Percentiles rank a stretch among this genome's conserved stretches.
These are phyloP conservation scores for Oreochromis mossambicus DNA, from an alignment of 2,797 vertebrate species.

Conservation along the genomic window DNA sequence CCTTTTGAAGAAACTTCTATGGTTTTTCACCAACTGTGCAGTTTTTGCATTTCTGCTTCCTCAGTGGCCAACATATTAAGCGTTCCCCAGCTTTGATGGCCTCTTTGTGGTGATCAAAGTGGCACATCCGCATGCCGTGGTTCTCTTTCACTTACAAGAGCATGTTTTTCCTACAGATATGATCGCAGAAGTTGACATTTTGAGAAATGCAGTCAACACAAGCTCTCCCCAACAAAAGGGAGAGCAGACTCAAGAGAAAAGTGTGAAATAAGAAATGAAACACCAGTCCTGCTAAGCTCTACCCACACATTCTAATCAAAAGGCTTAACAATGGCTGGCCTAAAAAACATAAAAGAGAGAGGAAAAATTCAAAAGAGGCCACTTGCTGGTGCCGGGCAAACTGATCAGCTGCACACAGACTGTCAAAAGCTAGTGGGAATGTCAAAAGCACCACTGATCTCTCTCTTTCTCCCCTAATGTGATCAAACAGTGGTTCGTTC, in stretches of 20 bases:
- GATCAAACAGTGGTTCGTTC: conserved; percentile 71
- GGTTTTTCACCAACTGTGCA: neutral
- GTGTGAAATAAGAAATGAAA: conserved; percentile 55
- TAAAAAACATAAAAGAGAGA: conserved; percentile 24
- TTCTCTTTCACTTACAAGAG: neutral
- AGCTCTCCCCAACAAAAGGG: neutral
- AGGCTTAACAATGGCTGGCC: conserved; percentile 38
- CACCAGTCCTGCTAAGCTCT: conserved; percentile 41
- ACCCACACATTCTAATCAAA: conserved; percentile 56
- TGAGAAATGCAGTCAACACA: conserved; percentile 13
- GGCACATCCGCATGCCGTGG: neutral
- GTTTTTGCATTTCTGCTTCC: neutral
- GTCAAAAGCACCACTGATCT: conserved; percentile 62
- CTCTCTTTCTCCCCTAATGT: conserved; percentile 63
- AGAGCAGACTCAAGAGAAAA: conserved; percentile 29
- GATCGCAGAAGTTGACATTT: conserved; percentile 12
- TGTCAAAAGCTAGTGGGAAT: conserved; percentile 64
- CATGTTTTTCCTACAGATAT: neutral
- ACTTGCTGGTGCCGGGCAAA: conserved; percentile 53
- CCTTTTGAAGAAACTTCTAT: neutral
- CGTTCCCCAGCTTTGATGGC: neutral
- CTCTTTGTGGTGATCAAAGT: neutral
- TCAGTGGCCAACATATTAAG: neutral
- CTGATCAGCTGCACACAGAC: conserved; percentile 58
- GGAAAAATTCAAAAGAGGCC: conserved; percentile 47